Evolutionary conservation across 2,113 vertebrate species (phyloP).

Genomic region (Megaleporinus macrocephalus): DNA sequence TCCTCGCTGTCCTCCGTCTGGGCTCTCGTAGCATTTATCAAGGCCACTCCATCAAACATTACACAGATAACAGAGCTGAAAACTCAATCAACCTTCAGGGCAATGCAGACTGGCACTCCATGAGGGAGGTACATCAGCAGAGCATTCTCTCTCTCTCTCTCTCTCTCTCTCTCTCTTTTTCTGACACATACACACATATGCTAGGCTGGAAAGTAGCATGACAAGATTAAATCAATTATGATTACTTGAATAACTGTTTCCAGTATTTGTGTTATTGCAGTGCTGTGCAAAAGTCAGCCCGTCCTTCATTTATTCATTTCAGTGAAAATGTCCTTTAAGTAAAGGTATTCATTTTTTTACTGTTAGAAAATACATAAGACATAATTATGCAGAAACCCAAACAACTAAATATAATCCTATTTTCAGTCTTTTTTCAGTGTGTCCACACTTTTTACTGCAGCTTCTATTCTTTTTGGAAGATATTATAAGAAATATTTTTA

Average conservation of each 20-base stretch:
- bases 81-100: slow-evolving; percentile 91
- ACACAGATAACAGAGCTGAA: slow-evolving; percentile 87
- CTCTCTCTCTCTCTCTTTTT: slow-evolving; percentile 15
- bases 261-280: not conserved
- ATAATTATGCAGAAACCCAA: no score
- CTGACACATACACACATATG: not conserved
- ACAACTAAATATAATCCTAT: no score
- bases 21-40: slow-evolving; percentile 89
- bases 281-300: not conserved
- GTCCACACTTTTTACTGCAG: no score
- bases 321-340: no score
- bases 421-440: no score
- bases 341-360: no score
- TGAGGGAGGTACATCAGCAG: not conserved
- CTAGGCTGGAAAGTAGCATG: not conserved
- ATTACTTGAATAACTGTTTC: not conserved
- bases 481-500: no score
- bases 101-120: slow-evolving; percentile 71
- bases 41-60: slow-evolving; percentile 89
- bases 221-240: not conserved
- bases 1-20: slow-evolving; percentile 84
- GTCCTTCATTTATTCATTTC: no score
- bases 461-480: no score
- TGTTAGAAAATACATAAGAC: no score
- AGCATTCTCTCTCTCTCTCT: slow-evolving; percentile 48